Conservation (phyloP, 1,140 invertebrate species). For the silkworm (Bombyx mori) region DNA sequence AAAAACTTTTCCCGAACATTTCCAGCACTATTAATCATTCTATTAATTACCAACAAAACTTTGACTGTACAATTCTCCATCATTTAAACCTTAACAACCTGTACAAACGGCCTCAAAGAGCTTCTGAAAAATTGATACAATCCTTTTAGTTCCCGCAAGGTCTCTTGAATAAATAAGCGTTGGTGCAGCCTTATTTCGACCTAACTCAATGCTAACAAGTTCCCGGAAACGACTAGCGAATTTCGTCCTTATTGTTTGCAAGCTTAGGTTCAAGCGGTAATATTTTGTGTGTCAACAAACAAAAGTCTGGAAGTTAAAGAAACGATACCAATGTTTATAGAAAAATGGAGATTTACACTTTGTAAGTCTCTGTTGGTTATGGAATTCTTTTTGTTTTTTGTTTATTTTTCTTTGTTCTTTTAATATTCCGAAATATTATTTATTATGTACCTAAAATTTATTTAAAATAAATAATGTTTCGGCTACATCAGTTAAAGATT, state of each 20-base stretch:
- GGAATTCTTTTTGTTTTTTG: not conserved
- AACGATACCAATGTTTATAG: slow-evolving; percentile 11
- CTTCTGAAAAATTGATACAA: slow-evolving; percentile 27
- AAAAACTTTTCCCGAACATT: no score
- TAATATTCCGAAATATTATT: no score
- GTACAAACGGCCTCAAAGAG: slow-evolving; percentile 6
- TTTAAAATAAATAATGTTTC: no score
- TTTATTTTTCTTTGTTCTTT: not conserved
- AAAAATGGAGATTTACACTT: slow-evolving; percentile 12
- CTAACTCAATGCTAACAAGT: slow-evolving; percentile 14
- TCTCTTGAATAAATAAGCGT: slow-evolving; percentile 29
- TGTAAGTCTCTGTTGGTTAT: not conserved
- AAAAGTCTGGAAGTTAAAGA: slow-evolving; percentile 4
- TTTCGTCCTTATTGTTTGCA: slow-evolving; percentile 4
- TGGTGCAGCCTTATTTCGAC: slow-evolving; percentile 15
- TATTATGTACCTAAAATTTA: no score
- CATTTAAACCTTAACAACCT: slow-evolving; percentile 1
- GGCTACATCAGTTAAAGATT: no score
- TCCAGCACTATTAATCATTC: not conserved
- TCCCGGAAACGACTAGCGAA: not conserved
- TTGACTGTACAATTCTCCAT: not conserved
- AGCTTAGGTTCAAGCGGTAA: not conserved
- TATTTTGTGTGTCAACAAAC: no score
- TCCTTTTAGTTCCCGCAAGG: slow-evolving; percentile 27
- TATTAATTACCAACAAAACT: not conserved